A percentile compares a stretch with the other conserved stretches of the same genome.
These are phyloP conservation scores for Panthera tigris DNA, from an alignment of 2,113 vertebrate genomes.

Conservation along the genomic window DNA sequence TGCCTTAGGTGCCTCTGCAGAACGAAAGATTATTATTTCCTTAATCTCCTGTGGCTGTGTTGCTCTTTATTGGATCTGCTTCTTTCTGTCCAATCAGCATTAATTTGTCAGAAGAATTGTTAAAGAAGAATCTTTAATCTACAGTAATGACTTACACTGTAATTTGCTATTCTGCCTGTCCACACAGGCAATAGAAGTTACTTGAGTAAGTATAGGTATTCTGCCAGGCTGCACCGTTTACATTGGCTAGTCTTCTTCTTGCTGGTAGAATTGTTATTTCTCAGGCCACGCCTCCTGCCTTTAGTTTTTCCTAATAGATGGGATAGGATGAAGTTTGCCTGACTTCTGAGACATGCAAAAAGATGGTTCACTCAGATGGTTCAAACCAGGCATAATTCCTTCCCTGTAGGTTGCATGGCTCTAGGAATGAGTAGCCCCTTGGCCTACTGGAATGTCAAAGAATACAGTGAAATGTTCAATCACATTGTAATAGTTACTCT, in stretches of 20 bases:
- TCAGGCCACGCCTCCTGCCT: neutral
- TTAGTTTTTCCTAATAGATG: neutral
- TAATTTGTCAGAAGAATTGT: neutral
- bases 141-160: neutral
- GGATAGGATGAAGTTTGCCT: neutral
- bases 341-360: neutral
- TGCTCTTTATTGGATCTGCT: neutral
- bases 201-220: neutral
- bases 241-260: neutral
- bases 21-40: neutral
- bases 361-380: neutral
- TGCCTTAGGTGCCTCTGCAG: neutral
- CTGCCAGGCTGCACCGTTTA: neutral
- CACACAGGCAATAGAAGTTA: neutral
- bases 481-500: neutral
- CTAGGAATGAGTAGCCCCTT: neutral
- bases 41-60: neutral
- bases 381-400: neutral
- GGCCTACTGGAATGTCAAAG: neutral
- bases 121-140: neutral
- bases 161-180: neutral
- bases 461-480: neutral
- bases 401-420: neutral
- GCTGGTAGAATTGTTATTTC: neutral
- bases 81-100: neutral